phyloP scores from a whole-genome alignment of 2,113 vertebrate species.

The Chascanopsetta lugubris region DNA sequence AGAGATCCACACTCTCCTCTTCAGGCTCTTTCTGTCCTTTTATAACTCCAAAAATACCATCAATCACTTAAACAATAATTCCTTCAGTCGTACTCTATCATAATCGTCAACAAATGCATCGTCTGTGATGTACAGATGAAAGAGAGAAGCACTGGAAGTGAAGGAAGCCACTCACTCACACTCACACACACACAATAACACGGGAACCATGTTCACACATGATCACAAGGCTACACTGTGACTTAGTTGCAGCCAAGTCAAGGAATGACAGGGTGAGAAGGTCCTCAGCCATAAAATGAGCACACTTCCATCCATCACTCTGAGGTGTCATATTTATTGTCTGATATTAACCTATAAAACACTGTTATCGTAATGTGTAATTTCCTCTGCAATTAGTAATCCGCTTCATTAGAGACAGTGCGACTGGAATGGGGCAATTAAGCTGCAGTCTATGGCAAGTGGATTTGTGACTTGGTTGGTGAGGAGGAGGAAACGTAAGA shows the following conservation, averaged over 20 bases:
- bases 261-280: conserved; percentile 53
- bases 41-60: conserved; percentile 7
- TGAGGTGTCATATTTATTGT: conserved; percentile 74
- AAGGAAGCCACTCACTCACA: conserved; percentile 41
- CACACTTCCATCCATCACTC: conserved; percentile 63
- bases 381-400: conserved; percentile 78
- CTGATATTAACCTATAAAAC: conserved; percentile 74
- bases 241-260: conserved; percentile 31
- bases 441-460: conserved; percentile 34
- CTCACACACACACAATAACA: conserved; percentile 26
- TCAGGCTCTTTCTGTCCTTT: not conserved
- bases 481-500: conserved; percentile 19
- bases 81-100: conserved; percentile 3
- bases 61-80: conserved; percentile 12
- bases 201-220: conserved; percentile 25
- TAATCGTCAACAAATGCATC: not conserved
- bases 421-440: conserved; percentile 74
- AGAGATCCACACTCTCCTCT: conserved; percentile 11
- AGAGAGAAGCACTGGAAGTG: conserved; percentile 19
- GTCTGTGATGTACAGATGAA: conserved; percentile 34
- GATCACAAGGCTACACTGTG: conserved; percentile 28
- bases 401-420: conserved; percentile 75
- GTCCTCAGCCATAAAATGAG: conserved; percentile 63
- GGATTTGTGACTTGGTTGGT: conserved; percentile 9
- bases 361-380: conserved; percentile 73